Evolutionary conservation across 2,888 invertebrate species (phyloP), one percentile per base, ranked within the genome.

Genomic region (Tiphia femorata): DNA sequence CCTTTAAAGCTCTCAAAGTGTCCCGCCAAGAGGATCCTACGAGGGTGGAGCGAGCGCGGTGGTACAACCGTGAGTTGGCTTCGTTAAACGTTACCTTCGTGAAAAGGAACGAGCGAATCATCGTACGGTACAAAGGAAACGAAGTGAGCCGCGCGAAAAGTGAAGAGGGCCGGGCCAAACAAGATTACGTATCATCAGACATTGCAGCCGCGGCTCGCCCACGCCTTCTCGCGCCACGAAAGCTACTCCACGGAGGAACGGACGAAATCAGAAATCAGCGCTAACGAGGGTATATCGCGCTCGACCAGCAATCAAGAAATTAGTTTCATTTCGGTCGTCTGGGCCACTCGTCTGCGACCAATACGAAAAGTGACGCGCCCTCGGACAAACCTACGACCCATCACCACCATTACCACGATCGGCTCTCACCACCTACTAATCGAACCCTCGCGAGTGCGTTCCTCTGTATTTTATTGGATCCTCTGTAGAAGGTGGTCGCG

Each of bases 261-360:
- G 57, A 47, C 64, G 44, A 62, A 67, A 70, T 60, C 59, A 35
- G 60, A 60, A 60, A 67, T 60, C 56, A 53, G 48, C 60, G 70
- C 59, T 70, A 70, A 70, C 71, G 70, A 70, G 58, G 59, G 62
- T 67, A 70, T 70, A 70, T 70, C 70, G 62, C 70, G 53, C 14
- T 61, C 62, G 58, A 56, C 38, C 62, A 62, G 70, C 62, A 70
- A 69, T 69, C 67, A 67, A 62, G 64, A 60, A 70, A 64, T 69
- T 69, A 69, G 64, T 69, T 69, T 64, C 62, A 64, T 69, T 70
- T 54, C 38, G 40, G 49, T 50, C n/a, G 67, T 49, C 58, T 60
- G 65, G 67, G 51, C 62, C 37, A 64, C 67, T 69, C 49, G 46
- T 42, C 61, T 40, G 30, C 25, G 64, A 70, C 64, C 59, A 49